Percentiles rank a stretch among this genome's conserved stretches.
phyloP scores from a whole-genome alignment of 2,797 vertebrate species.

The Sarcophilus harrisii region DNA sequence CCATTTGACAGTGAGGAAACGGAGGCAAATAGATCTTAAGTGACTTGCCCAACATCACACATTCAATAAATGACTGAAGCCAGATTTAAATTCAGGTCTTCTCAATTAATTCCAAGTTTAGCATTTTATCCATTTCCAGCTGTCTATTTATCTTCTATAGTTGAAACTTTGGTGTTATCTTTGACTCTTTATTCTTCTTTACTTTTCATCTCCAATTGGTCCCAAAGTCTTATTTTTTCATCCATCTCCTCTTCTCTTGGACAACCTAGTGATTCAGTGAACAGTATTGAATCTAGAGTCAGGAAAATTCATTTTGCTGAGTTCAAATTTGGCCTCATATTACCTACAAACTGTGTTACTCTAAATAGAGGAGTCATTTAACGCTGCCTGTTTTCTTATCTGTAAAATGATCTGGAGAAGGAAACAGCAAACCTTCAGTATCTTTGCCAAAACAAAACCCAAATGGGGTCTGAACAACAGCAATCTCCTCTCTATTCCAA shows the following conservation, averaged over 20 bases:
- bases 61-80: neutral
- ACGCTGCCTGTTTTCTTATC: neutral
- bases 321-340: neutral
- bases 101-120: neutral
- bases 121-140: neutral
- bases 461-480: neutral
- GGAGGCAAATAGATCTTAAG: neutral
- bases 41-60: neutral
- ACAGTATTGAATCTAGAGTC: neutral
- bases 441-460: neutral
- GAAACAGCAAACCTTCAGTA: neutral
- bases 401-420: neutral
- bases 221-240: neutral
- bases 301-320: neutral
- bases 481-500: neutral
- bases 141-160: neutral
- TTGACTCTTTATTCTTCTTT: neutral
- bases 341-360: neutral
- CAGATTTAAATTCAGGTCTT: neutral
- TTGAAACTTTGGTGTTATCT: neutral
- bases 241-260: neutral
- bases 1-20: neutral
- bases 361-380: neutral
- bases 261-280: neutral
- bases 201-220: neutral